These are phyloP conservation scores for Portunus trituberculatus DNA, from an alignment of 1,140 invertebrate genomes.

Conservation along the genomic window DNA sequence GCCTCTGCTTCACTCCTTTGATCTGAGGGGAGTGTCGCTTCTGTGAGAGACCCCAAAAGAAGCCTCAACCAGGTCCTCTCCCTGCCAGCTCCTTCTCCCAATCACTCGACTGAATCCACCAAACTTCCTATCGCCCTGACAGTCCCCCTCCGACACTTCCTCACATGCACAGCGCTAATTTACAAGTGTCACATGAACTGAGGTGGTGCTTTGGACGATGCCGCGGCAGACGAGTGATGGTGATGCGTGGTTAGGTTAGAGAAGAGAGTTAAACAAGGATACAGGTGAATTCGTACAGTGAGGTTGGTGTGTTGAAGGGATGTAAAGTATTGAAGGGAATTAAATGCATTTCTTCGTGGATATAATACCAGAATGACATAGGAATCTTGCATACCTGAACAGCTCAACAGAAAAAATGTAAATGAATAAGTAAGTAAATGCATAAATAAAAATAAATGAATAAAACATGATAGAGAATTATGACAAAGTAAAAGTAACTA, in stretches of 20 bases:
- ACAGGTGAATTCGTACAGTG: too few species aligned
- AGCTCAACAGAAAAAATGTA: neutral
- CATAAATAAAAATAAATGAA: neutral
- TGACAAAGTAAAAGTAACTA: too few species aligned
- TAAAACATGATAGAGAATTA: neutral
- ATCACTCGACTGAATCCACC: neutral
- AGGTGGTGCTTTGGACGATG: too few species aligned
- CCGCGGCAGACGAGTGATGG: neutral
- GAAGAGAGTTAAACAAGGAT: neutral
- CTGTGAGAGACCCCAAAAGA: neutral
- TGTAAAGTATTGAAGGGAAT: too few species aligned
- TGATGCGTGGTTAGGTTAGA: neutral
- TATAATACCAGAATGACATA: too few species aligned
- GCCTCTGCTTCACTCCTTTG: neutral
- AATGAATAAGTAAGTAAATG: neutral
- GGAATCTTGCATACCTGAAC: too few species aligned
- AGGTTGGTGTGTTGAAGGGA: too few species aligned
- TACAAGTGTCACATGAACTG: too few species aligned
- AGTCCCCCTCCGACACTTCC: neutral
- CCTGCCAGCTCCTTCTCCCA: neutral
- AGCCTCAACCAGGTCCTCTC: neutral
- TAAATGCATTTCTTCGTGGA: too few species aligned
- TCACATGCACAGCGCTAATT: too few species aligned
- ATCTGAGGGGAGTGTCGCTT: neutral
- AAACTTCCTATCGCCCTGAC: slow-evolving; percentile 10